A percentile compares a stretch with the other conserved stretches of the same genome.
phyloP scores from a whole-genome alignment of 2,797 vertebrate genomes.

The Amblyopsis hoosieri region DNA sequence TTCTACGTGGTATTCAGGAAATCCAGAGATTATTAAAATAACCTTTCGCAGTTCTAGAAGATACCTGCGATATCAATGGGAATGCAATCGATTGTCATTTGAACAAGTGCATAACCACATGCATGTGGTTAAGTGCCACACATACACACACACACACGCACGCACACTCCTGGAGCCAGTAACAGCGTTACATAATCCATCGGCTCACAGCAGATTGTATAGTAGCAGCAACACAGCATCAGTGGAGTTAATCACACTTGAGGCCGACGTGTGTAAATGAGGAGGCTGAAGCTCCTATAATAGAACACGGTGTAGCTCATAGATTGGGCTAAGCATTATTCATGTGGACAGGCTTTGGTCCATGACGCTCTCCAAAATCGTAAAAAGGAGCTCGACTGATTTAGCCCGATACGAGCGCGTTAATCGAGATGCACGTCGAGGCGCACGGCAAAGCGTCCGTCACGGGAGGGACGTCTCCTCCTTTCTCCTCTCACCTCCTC shows the following conservation, averaged over 20 bases:
- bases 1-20: no score
- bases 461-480: background rate
- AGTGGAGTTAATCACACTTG: constrained; percentile 20
- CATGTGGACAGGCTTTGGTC: constrained; percentile 18
- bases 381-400: constrained; percentile 40
- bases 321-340: constrained; percentile 25
- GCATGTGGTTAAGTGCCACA: no score
- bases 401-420: constrained; percentile 29
- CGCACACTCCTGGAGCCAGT: no score
- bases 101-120: no score
- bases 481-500: background rate
- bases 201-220: background rate
- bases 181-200: no score
- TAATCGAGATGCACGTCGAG: constrained; percentile 26
- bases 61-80: no score
- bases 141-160: no score
- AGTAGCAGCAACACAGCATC: background rate
- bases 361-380: constrained; percentile 29
- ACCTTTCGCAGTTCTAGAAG: no score
- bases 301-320: constrained; percentile 11
- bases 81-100: no score
- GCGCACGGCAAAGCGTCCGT: constrained; percentile 24
- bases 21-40: no score
- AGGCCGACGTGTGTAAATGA: constrained; percentile 14
- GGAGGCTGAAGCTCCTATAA: constrained; percentile 18